Conservation (phyloP, 2,113 vertebrate genomes). For the Oryzias melastigma region DNA sequence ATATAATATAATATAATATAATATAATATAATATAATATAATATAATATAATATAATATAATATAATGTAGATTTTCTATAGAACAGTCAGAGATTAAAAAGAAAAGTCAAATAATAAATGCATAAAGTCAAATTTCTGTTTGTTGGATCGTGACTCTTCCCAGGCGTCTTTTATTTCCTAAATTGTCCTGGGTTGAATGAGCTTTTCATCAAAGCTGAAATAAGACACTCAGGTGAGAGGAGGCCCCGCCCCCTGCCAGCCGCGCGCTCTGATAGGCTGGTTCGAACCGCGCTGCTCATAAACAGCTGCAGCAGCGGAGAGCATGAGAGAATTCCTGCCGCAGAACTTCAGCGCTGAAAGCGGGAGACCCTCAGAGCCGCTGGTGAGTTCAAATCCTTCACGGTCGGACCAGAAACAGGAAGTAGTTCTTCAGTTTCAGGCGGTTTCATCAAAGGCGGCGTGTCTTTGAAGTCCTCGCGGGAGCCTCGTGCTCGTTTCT, state of each 20-base stretch:
- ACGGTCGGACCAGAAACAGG: too few relatives aligned
- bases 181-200: constrained; percentile 3
- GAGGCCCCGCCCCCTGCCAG: constrained; percentile 24
- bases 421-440: too few relatives aligned
- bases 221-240: constrained; percentile 53
- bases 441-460: too few relatives aligned
- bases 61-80: too few relatives aligned
- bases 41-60: too few relatives aligned
- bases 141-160: neutral
- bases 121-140: neutral
- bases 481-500: too few relatives aligned
- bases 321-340: neutral
- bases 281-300: constrained; percentile 65
- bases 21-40: too few relatives aligned
- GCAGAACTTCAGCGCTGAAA: too few relatives aligned
- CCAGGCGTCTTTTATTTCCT: neutral
- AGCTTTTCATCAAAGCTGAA: constrained; percentile 24
- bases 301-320: constrained; percentile 27
- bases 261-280: constrained; percentile 55
- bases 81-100: neutral
- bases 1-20: too few relatives aligned
- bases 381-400: neutral
- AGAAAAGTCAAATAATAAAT: neutral
- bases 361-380: neutral
- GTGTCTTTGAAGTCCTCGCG: too few relatives aligned